Evolutionary conservation across 2,888 invertebrate species (phyloP), one percentile per base, ranked within the genome.

Genomic region (Aphrophora alni): DNA sequence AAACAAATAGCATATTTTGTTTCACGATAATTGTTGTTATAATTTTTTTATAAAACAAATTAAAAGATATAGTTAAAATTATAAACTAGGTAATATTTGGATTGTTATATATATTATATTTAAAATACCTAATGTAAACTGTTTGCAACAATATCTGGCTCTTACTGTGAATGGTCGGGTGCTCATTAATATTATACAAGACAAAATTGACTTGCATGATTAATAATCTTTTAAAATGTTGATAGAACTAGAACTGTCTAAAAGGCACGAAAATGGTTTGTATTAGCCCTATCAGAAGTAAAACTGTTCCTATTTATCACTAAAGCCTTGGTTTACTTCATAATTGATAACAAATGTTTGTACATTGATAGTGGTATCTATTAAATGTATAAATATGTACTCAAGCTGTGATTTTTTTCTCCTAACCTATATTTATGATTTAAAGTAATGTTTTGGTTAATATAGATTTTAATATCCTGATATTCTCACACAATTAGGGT

Each of bases 321-420:
- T 59, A 21, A 44, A 59, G 59, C 59, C 59, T 59, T 69, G 71
- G 70, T 69, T 77, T 26, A 81, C 80, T 83, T 80, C 83, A 82
- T 82, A 82, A 80, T 82, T 83, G 83, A 83, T 83, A 83, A 82
- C 82, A 78, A 81, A 74, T 83, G 81, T 83, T 83, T 82, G 82
- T 80, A 81, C 78, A 81, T 83, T 83, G 83, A 83, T 83, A 83
- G 78, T 81, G 80, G 70, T 82, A 82, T 82, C 82, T 80, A 28
- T 59, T 79, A 44, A 70, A 79, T 75, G 68, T 59, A 59, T 59
- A 59, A 59, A 59, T 59, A 59, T 59, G 59, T 59, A 59, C 59
- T 59, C 59, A 59, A 59, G 59, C 59, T 59, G 59, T 59, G 59
- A 59, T 59, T 59, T 59, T n/a, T 59, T 59, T 59, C 59, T 59